A percentile compares a stretch with the other conserved stretches of the same genome.
Evolutionary conservation across 1,140 invertebrate genomes (phyloP).

Genomic region (Macrocentrus cingulum): DNA sequence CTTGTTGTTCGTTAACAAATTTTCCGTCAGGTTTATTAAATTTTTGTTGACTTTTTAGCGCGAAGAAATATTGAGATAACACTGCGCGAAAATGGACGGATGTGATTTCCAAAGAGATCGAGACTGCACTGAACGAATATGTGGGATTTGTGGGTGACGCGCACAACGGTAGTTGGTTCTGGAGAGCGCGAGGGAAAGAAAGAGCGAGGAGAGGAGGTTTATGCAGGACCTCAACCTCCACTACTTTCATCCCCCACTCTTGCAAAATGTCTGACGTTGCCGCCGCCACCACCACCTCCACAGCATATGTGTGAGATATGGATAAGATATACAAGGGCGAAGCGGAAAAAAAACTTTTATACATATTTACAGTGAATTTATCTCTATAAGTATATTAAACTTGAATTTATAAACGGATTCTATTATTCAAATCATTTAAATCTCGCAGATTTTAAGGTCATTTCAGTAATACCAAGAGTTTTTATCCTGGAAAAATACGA

Average conservation of each 20-base stretch:
- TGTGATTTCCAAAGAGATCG: conserved; percentile 16
- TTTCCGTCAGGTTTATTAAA: not conserved
- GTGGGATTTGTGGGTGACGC: conserved; percentile 12
- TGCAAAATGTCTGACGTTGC: conserved; percentile 13
- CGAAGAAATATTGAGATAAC: conserved; percentile 5
- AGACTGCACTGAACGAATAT: conserved; percentile 12
- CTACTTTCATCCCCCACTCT: not conserved
- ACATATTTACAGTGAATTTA: no score
- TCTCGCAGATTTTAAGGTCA: no score
- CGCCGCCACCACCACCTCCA: conserved; percentile 12
- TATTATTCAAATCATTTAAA: no score
- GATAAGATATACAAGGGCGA: no score
- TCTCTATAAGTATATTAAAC: no score
- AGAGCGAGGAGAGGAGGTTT: no score
- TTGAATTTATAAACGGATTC: no score
- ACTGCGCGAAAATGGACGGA: conserved; percentile 13
- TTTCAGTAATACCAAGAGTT: no score
- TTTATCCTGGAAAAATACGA: no score
- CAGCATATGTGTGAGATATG: no score
- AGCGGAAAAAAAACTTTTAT: no score
- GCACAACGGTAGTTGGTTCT: conserved; percentile 5
- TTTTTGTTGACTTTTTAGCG: not conserved
- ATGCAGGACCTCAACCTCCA: not conserved
- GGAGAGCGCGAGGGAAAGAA: conserved; percentile 1
- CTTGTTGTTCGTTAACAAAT: no score